phyloP scores from a whole-genome alignment of 2,888 invertebrate genomes.

The Campopleginae sp. region DNA sequence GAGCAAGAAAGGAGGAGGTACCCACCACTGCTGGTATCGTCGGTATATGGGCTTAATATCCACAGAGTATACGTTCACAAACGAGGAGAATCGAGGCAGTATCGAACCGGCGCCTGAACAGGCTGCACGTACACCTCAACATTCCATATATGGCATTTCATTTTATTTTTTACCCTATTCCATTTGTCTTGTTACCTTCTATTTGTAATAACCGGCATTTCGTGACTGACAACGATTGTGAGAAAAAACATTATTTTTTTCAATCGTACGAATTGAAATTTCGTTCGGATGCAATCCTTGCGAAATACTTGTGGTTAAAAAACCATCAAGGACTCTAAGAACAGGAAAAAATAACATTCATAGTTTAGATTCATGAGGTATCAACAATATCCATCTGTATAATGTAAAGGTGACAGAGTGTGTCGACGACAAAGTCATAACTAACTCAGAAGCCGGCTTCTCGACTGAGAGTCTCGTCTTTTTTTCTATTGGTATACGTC shows the following conservation, averaged over 20 bases:
- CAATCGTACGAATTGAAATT: neutral
- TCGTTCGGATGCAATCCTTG: neutral
- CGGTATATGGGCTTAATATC: conserved; percentile 43
- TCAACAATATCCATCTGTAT: neutral
- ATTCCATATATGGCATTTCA: conserved; percentile 75
- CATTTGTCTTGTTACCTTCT: neutral
- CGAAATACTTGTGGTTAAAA: neutral
- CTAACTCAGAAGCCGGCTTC: conserved; percentile 34
- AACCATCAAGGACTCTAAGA: conserved; percentile 7
- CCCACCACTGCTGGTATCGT: conserved; percentile 60
- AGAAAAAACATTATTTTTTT: neutral
- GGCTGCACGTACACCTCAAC: conserved; percentile 73
- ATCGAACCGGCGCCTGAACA: conserved; percentile 83
- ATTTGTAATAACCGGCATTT: conserved; percentile 9
- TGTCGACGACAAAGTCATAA: conserved; percentile 56
- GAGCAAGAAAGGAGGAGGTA: conserved; percentile 65
- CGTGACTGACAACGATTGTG: neutral
- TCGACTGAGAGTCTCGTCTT: conserved; percentile 6
- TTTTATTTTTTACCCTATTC: conserved; percentile 48
- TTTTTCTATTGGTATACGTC: conserved; percentile 18
- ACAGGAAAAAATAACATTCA: conserved; percentile 4
- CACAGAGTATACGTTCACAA: conserved; percentile 33
- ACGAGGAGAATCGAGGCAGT: conserved; percentile 76
- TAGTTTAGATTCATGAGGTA: conserved; percentile 6
- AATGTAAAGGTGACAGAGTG: conserved; percentile 52